phyloP scores from a whole-genome alignment of 1,140 invertebrate genomes.

The Ostrea edulis region DNA sequence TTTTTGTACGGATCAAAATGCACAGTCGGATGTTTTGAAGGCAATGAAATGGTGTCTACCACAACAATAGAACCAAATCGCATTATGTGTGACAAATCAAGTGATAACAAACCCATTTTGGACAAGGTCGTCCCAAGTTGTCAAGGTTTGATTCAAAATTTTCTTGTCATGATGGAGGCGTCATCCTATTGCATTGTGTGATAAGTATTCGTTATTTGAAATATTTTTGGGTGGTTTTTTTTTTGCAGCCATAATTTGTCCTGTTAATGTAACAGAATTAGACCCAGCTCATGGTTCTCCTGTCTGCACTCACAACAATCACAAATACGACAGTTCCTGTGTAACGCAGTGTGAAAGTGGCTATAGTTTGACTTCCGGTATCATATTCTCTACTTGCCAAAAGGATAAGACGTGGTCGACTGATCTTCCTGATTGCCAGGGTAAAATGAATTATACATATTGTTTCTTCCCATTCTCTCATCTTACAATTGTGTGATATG shows the following conservation, averaged over 20 bases:
- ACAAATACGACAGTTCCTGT: conserved; percentile 36
- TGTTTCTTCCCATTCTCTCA: no score
- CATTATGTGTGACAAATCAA: conserved; percentile 1
- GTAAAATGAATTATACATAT: neutral
- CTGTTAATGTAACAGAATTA: neutral
- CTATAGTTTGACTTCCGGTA: neutral
- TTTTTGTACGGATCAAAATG: conserved; percentile 35
- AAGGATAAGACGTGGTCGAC: conserved; percentile 18
- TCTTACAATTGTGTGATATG: no score
- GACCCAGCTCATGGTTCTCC: neutral
- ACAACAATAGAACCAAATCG: neutral
- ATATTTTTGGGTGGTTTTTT: no score
- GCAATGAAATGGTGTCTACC: conserved; percentile 11
- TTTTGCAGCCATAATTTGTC: neutral
- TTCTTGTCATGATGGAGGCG: neutral
- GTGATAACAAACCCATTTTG: neutral
- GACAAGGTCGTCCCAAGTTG: neutral
- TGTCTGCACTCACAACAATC: conserved; percentile 2
- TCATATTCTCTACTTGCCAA: conserved; percentile 12
- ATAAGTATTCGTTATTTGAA: no score
- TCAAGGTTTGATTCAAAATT: neutral
- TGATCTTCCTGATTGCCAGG: conserved; percentile 20
- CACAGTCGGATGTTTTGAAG: conserved; percentile 31
- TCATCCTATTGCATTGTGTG: no score
- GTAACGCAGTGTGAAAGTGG: conserved; percentile 36